phyloP scores from a whole-genome alignment of 2,113 vertebrate genomes.

The Scopus umbretta region DNA sequence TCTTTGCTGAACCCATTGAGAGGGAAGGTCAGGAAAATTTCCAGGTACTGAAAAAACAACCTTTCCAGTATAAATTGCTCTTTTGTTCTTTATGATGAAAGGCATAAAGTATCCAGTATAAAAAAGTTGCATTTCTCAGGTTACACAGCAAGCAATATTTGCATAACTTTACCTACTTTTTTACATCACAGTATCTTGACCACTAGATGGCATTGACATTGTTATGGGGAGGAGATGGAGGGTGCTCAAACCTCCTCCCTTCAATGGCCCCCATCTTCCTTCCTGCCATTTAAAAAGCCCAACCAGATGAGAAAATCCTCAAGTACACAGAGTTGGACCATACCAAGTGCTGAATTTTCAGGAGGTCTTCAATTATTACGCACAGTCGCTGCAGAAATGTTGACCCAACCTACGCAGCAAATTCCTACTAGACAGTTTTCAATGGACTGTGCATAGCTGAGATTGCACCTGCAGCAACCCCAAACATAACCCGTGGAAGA shows the following conservation, averaged over 20 bases:
- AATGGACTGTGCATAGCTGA: not conserved
- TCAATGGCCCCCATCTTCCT: not conserved
- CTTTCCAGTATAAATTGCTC: not conserved
- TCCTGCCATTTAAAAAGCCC: not conserved
- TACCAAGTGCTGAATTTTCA: not conserved
- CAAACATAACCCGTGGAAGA: not conserved
- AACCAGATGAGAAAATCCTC: not conserved
- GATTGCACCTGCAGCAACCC: not conserved
- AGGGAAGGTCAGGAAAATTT: not conserved
- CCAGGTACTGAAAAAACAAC: not conserved
- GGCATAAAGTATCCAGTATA: not conserved
- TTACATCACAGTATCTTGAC: not conserved
- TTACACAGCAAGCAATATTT: not conserved
- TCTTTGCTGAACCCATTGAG: not conserved
- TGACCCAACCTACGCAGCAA: not conserved
- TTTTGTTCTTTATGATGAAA: not conserved
- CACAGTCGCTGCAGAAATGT: not conserved
- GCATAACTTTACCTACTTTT: not conserved
- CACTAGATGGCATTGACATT: conserved; percentile 36
- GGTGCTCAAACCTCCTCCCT: not conserved
- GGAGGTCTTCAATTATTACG: not conserved
- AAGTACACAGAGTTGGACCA: not conserved
- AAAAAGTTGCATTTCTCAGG: not conserved
- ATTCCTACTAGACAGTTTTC: not conserved
- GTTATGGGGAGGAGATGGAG: not conserved